Conservation (phyloP, 2,797 vertebrate species). For the Poeciliopsis infans region DNA sequence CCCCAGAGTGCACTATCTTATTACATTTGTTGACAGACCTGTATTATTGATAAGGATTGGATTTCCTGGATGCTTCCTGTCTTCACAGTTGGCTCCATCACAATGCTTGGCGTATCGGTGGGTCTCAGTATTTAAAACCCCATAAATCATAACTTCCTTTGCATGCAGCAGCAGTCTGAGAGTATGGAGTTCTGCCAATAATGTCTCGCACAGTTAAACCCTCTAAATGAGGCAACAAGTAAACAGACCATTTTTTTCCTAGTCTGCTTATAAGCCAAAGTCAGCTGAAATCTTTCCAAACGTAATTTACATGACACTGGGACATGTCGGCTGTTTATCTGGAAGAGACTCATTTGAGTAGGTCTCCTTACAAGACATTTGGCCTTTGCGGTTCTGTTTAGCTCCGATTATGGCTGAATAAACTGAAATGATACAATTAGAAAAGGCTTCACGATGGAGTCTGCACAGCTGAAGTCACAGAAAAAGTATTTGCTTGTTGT, state of each 20-base stretch:
- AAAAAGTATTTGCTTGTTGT: conserved; percentile 61
- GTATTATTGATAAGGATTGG: conserved; percentile 55
- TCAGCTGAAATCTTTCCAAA: conserved; percentile 5
- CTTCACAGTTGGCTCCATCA: conserved; percentile 45
- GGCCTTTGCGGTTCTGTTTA: conserved; percentile 56
- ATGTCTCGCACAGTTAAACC: conserved; percentile 46
- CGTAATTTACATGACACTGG: conserved; percentile 23
- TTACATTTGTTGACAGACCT: conserved; percentile 48
- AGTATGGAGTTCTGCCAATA: conserved; percentile 49
- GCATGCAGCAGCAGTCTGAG: conserved; percentile 50
- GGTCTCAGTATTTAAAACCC: conserved; percentile 64
- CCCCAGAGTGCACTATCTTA: not conserved
- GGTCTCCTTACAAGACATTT: conserved; percentile 31
- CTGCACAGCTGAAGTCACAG: conserved; percentile 66
- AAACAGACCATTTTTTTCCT: conserved; percentile 24
- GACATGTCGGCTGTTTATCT: conserved; percentile 58
- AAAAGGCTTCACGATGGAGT: conserved; percentile 61
- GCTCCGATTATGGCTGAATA: conserved; percentile 47
- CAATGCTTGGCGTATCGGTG: conserved; percentile 38
- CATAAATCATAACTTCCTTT: conserved; percentile 46
- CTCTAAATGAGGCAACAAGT: conserved; percentile 32
- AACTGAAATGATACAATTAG: conserved; percentile 68
- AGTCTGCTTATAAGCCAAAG: conserved; percentile 23
- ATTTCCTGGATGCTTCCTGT: conserved; percentile 61
- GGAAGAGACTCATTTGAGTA: conserved; percentile 49